Evolutionary conservation across 2,888 invertebrate species (phyloP), one percentile per base, ranked within the genome.

Genomic region (Dorcus parallelipipedus): DNA sequence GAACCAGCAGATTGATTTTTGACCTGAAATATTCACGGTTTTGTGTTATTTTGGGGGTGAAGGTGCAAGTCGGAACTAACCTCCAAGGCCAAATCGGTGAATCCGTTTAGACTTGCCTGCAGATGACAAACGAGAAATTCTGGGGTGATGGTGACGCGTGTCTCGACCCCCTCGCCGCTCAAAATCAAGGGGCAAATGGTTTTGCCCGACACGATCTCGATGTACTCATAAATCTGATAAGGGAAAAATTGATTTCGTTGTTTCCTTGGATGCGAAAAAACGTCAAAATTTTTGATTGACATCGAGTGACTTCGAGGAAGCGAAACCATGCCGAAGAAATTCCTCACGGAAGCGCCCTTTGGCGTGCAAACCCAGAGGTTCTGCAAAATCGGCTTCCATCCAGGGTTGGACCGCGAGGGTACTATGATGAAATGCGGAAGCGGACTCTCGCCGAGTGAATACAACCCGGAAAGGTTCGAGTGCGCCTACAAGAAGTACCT

Each of bases 331-430:
- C 26, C 26, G 26, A 33, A 33, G 26, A 54, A 49, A 42, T 49
- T 41, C 26, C 23, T n/a, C 52, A 60, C 51, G 9, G 20, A 40
- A 6, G 63, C 64, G 9, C 64, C 66, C 2, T 68, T 69, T 55
- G 65, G 66, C 20, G 48, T 63, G 0, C 55, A 64, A 8, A 59
- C 63, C 3, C 59, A 63, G 47, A 58, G 71, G 8, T 73, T 73
- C 56, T 49, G 47, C 2, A 52, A 60, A 3, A 58, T 68, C 26
- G 72, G 72, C 3, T 64, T 66, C 20, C 72, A 73, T 63, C 72
- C 72, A 2, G 59, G 56, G 6, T 54, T 73, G 38, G 69, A 70
- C 23, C 50, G 49, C 3, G 53, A 48, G 1, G 69, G 69, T 2
- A 43, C 59, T 6, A 33, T 64, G 41, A 61, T 49, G 9, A 52